phyloP scores from a whole-genome alignment of 2,797 vertebrate species.

The Acomys russatus region DNA sequence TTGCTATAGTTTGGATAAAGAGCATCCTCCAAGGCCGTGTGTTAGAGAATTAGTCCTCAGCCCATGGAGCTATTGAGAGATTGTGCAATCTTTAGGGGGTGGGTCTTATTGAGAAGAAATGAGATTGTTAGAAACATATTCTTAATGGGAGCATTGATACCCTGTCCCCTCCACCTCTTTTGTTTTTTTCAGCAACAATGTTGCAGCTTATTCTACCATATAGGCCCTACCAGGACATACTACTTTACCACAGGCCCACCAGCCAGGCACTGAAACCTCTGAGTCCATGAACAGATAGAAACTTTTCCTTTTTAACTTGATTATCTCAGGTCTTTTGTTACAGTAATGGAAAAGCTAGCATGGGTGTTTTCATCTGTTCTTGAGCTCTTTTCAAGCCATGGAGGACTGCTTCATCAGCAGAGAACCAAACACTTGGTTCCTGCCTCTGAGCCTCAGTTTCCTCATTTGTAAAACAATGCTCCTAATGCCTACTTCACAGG shows the following conservation, averaged over 20 bases:
- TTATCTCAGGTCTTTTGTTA: neutral
- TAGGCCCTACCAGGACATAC: neutral
- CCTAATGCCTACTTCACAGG: neutral
- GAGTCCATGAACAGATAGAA: neutral
- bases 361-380: neutral
- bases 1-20: neutral
- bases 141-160: neutral
- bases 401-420: neutral
- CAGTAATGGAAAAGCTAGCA: neutral
- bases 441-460: neutral
- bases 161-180: neutral
- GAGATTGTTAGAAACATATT: neutral
- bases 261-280: neutral
- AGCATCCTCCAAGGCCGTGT: neutral
- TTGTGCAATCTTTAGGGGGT: neutral
- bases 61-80: neutral
- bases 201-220: neutral
- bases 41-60: neutral
- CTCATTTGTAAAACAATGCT: constrained; percentile 20
- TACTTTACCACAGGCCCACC: neutral
- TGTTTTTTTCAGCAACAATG: neutral
- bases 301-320: neutral
- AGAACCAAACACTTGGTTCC: neutral
- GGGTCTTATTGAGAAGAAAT: neutral
- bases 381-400: neutral